A percentile compares a stretch with the other conserved stretches of the same genome.
These are phyloP conservation scores for Arrhopalites spinosus DNA, from an alignment of 2,888 invertebrate species.

Conservation along the genomic window DNA sequence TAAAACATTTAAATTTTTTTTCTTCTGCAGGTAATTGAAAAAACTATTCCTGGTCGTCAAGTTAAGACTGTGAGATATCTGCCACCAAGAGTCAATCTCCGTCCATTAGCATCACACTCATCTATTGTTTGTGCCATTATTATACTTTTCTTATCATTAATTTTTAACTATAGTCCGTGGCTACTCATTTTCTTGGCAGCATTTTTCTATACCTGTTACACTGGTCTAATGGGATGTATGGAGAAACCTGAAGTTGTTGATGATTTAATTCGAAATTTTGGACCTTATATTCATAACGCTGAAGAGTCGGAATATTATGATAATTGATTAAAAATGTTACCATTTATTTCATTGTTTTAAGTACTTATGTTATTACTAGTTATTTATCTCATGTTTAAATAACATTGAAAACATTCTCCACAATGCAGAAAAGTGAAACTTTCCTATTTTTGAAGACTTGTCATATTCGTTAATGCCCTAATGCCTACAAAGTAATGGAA, in stretches of 20 bases:
- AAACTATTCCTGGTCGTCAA: constrained; percentile 65
- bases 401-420: too few relatives aligned
- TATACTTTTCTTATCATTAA: constrained; percentile 64
- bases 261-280: constrained; percentile 19
- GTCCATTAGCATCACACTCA: constrained; percentile 70
- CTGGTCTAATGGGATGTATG: background rate
- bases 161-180: constrained; percentile 65
- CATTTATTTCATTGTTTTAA: too few relatives aligned
- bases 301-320: constrained; percentile 10
- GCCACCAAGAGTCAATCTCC: constrained; percentile 71
- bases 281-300: constrained; percentile 9
- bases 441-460: too few relatives aligned
- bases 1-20: too few relatives aligned
- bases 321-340: background rate
- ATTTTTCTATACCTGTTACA: background rate
- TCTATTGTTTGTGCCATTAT: constrained; percentile 65
- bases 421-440: too few relatives aligned
- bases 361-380: too few relatives aligned
- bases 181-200: constrained; percentile 62
- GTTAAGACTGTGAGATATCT: constrained; percentile 65
- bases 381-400: too few relatives aligned
- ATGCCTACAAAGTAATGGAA: too few relatives aligned
- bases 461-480: too few relatives aligned
- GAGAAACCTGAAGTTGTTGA: constrained; percentile 23
- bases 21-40: too few relatives aligned